Evolutionary conservation across 2,797 vertebrate species (phyloP).

Genomic region (Acanthornis magna): DNA sequence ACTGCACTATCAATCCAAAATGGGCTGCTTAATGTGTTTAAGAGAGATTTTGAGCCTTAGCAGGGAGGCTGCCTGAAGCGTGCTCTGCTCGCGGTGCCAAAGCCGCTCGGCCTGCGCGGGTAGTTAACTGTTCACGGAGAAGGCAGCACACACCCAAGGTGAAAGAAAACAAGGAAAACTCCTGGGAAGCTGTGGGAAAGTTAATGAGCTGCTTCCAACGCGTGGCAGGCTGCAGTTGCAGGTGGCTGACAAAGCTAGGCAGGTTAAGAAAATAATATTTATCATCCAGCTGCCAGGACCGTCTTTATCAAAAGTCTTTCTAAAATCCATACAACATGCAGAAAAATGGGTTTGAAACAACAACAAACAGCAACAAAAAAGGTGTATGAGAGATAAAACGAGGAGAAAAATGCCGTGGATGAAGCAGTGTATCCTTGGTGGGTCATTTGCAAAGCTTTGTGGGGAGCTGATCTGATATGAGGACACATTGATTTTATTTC

Average conservation of each 20-base stretch:
- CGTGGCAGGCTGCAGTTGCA: conserved; percentile 73
- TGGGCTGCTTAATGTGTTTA: conserved; percentile 91
- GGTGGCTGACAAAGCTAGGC: conserved; percentile 76
- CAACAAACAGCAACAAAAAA: neutral
- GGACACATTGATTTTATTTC: neutral
- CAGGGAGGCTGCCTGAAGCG: conserved; percentile 77
- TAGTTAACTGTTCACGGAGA: conserved; percentile 64
- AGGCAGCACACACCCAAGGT: conserved; percentile 76
- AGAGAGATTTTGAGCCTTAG: conserved; percentile 84
- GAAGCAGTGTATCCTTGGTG: neutral
- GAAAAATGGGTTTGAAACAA: conserved; percentile 63
- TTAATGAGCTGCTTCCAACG: conserved; percentile 79
- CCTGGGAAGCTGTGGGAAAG: conserved; percentile 74
- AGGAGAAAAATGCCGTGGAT: neutral
- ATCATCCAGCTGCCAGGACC: conserved; percentile 75
- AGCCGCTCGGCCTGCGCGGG: conserved; percentile 55
- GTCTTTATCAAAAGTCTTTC: conserved; percentile 73
- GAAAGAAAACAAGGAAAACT: conserved; percentile 77
- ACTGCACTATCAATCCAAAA: conserved; percentile 94
- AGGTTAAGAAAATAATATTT: conserved; percentile 82
- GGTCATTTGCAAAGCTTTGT: conserved; percentile 29
- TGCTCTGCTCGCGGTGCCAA: conserved; percentile 66
- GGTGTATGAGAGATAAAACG: neutral
- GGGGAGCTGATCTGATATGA: neutral
- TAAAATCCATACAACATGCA: conserved; percentile 42